phyloP scores from a whole-genome alignment of 2,797 vertebrate species.

The Aeoliscus strigatus region DNA sequence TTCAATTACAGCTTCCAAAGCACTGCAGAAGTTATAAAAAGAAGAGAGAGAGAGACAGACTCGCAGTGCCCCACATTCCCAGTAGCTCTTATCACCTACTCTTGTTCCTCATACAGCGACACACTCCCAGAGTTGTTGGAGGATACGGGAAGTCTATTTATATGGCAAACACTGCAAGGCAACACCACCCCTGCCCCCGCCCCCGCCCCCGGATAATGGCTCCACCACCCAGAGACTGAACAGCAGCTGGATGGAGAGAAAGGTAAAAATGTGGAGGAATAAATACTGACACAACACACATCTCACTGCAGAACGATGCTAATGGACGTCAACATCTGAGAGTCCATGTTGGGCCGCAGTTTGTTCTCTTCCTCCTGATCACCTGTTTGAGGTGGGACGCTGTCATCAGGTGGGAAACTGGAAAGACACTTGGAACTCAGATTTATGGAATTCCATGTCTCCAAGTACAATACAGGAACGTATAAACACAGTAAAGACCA shows the following conservation, averaged over 20 bases:
- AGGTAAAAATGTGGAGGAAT: no score
- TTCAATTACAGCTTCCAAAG: conserved; percentile 59
- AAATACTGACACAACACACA: no score
- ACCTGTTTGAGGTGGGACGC: no score
- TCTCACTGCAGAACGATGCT: no score
- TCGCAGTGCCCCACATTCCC: conserved; percentile 46
- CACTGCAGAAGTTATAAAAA: conserved; percentile 39
- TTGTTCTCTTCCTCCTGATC: no score
- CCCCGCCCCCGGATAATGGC: conserved; percentile 43
- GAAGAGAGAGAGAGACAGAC: neutral
- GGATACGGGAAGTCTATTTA: conserved; percentile 49
- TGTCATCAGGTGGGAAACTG: no score
- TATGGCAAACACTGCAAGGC: conserved; percentile 55
- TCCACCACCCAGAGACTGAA: conserved; percentile 26
- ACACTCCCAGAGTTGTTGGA: conserved; percentile 54
- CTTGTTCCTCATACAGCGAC: conserved; percentile 42
- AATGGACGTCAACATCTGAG: no score
- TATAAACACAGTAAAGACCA: no score
- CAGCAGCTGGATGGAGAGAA: conserved; percentile 6
- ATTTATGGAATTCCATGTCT: no score
- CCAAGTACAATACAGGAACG: no score
- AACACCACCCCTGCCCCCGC: conserved; percentile 7
- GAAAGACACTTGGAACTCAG: no score
- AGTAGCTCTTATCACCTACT: conserved; percentile 54
- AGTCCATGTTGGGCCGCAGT: no score